Evolutionary conservation across 2,888 invertebrate species (phyloP).

Genomic region (Agonopterix alstromeriana): DNA sequence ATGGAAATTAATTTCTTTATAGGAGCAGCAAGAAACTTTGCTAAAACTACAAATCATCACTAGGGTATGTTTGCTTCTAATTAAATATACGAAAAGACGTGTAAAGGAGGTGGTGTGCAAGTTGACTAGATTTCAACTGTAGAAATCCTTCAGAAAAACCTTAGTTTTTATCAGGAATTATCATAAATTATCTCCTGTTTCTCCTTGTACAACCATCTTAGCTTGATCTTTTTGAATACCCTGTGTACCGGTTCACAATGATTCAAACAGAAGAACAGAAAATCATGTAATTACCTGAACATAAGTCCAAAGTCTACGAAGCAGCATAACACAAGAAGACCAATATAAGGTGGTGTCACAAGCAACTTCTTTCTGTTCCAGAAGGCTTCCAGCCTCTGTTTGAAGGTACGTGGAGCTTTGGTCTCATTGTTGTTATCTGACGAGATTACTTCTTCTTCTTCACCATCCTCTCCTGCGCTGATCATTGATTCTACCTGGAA

Average conservation of each 20-base stretch:
- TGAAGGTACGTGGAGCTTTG: constrained; percentile 56
- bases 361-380: constrained; percentile 69
- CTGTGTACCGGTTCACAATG: background rate
- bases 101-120: too few relatives aligned
- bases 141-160: too few relatives aligned
- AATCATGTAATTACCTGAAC: constrained; percentile 62
- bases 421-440: constrained; percentile 67
- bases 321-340: constrained; percentile 69
- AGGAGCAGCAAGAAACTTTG: too few relatives aligned
- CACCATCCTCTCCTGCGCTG: constrained; percentile 48
- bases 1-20: too few relatives aligned
- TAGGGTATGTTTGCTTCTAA: too few relatives aligned
- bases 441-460: constrained; percentile 60
- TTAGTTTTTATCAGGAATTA: too few relatives aligned
- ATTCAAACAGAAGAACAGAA: background rate
- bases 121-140: too few relatives aligned
- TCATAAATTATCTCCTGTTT: too few relatives aligned
- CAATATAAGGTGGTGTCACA: constrained; percentile 71
- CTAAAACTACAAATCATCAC: too few relatives aligned
- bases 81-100: too few relatives aligned
- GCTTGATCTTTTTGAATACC: too few relatives aligned
- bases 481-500: constrained; percentile 67
- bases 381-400: constrained; percentile 60
- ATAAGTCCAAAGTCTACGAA: constrained; percentile 79
- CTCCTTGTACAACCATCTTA: too few relatives aligned